These are phyloP conservation scores for Pungitius pungitius DNA, from an alignment of 2,113 vertebrate species.

Conservation along the genomic window DNA sequence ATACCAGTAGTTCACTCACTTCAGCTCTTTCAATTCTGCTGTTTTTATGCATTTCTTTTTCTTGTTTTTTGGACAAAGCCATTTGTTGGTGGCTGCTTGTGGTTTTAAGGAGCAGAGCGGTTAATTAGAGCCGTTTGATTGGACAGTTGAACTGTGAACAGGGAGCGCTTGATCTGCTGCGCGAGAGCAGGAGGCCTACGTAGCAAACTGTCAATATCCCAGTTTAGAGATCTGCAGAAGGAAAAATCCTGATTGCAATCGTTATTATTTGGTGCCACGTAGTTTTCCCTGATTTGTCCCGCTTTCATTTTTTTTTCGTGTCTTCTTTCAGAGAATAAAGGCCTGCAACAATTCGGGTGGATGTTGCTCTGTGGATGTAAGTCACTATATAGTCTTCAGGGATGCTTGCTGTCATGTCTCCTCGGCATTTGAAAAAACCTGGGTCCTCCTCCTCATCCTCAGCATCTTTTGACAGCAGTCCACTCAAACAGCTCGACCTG, in stretches of 20 bases:
- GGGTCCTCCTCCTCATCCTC: slow-evolving; percentile 8
- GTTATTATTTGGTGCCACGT: background rate
- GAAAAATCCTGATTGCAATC: background rate
- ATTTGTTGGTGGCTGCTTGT: background rate
- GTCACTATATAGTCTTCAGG: background rate
- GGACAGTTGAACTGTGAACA: slow-evolving; percentile 29
- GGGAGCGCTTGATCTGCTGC: background rate
- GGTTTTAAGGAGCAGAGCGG: background rate
- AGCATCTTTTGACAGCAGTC: slow-evolving; percentile 36
- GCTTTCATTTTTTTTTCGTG: background rate
- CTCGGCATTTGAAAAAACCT: slow-evolving; percentile 5
- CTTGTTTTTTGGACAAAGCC: too few species aligned
- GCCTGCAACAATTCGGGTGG: background rate
- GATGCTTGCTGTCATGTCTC: slow-evolving; percentile 14
- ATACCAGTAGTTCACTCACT: too few species aligned
- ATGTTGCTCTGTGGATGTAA: background rate
- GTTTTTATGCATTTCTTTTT: too few species aligned
- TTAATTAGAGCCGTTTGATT: slow-evolving; percentile 24
- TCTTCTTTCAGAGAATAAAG: background rate
- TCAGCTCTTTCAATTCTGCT: background rate
- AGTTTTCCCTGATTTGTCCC: background rate
- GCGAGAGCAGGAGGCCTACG: background rate
- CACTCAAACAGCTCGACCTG: slow-evolving; percentile 19
- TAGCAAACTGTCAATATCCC: slow-evolving; percentile 14
- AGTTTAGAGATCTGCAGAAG: background rate